Percentiles rank a stretch among this genome's conserved stretches.
Evolutionary conservation across 2,888 invertebrate genomes (phyloP).

Genomic region (Tribolium freemani): DNA sequence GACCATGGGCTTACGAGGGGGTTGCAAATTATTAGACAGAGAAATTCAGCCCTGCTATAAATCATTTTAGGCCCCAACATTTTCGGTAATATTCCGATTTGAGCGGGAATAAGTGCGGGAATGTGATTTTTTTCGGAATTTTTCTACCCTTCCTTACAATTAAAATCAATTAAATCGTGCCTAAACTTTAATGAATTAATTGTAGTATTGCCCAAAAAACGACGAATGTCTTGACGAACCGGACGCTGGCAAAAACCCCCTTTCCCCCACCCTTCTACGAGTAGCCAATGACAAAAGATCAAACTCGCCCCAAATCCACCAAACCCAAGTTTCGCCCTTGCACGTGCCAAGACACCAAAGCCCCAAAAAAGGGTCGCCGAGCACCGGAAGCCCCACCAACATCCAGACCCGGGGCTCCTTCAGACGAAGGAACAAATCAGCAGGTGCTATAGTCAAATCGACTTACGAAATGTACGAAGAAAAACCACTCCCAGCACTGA

Average conservation of each 20-base stretch:
- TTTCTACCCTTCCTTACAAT: no score
- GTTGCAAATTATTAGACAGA: no score
- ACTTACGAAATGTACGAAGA: constrained; percentile 92
- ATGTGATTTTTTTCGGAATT: no score
- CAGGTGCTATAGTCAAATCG: constrained; percentile 72
- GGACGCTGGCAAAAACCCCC: constrained; percentile 61
- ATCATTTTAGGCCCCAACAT: no score
- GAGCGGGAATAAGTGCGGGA: no score
- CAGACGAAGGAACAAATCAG: constrained; percentile 77
- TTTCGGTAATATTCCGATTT: no score
- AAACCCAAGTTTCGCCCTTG: constrained; percentile 70
- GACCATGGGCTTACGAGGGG: no score
- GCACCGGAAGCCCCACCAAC: constrained; percentile 70
- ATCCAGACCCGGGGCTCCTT: constrained; percentile 71
- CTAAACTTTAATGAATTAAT: no score
- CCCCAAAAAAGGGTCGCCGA: constrained; percentile 68
- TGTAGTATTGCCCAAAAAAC: constrained; percentile 71
- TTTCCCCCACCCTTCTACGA: constrained; percentile 63
- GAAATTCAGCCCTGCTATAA: no score
- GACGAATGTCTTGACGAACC: constrained; percentile 74
- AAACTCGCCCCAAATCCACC: constrained; percentile 67
- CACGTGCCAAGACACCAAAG: constrained; percentile 68
- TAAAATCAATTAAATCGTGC: no score
- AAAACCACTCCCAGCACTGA: constrained; percentile 84
- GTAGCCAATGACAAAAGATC: constrained; percentile 66